These are phyloP conservation scores for Benitochromis conjunctus DNA, from an alignment of 2,113 vertebrate species.

Conservation along the genomic window DNA sequence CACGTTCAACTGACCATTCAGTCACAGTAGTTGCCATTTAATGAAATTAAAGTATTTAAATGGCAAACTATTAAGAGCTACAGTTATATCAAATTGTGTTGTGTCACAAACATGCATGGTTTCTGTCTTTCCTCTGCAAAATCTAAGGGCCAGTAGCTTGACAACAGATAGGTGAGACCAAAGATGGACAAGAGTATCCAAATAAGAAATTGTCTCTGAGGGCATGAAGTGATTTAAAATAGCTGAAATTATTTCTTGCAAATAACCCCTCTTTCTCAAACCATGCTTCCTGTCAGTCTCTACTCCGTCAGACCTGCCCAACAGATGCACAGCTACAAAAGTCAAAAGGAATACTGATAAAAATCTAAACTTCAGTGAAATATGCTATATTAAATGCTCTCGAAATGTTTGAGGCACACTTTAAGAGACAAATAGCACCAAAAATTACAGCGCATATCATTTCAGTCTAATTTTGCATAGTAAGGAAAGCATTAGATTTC, in stretches of 20 bases:
- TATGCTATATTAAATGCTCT: background rate
- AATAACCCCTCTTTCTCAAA: background rate
- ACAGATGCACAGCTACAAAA: background rate
- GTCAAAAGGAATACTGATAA: background rate
- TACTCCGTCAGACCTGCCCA: background rate
- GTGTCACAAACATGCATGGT: background rate
- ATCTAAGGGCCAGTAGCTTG: background rate
- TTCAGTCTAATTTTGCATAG: background rate
- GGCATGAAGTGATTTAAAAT: background rate
- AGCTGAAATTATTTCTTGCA: background rate
- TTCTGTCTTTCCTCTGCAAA: background rate
- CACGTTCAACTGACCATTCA: background rate
- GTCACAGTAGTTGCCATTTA: background rate
- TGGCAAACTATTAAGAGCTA: background rate
- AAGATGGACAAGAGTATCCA: background rate
- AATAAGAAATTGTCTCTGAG: background rate
- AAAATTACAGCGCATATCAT: background rate
- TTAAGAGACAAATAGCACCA: background rate
- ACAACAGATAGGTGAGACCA: background rate
- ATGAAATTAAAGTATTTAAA: background rate
- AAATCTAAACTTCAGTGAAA: background rate
- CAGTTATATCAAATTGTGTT: background rate
- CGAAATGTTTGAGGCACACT: background rate
- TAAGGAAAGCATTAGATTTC: background rate
- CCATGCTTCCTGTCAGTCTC: background rate